phyloP scores from a whole-genome alignment of 2,888 invertebrate genomes.

The Aphidoletes aphidimyza region DNA sequence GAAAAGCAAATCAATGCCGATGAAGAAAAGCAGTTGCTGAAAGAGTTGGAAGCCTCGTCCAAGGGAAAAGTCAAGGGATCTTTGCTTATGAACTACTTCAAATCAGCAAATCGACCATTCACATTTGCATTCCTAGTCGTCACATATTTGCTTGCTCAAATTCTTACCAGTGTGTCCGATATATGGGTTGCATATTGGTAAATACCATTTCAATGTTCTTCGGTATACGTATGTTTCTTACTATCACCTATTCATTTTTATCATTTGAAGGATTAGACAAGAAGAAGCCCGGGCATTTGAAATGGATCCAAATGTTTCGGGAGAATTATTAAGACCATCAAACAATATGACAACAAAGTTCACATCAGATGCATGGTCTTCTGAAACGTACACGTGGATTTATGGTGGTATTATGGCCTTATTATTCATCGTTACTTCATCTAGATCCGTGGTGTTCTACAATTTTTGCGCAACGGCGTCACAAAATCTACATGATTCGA shows the following conservation, averaged over 20 bases:
- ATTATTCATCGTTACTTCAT: background rate
- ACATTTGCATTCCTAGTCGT: constrained; percentile 66
- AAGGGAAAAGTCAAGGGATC: constrained; percentile 67
- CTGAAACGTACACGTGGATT: constrained; percentile 65
- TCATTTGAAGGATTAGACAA: constrained; percentile 58
- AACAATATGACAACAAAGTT: background rate
- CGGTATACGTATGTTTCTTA: constrained; percentile 55
- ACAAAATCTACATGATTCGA: constrained; percentile 74
- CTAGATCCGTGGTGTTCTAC: constrained; percentile 73
- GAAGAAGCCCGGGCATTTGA: constrained; percentile 60
- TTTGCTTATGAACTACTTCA: constrained; percentile 67
- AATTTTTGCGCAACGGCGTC: constrained; percentile 74
- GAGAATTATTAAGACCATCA: constrained; percentile 57
- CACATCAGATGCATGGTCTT: constrained; percentile 58
- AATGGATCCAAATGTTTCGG: too few species aligned
- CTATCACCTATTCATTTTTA: background rate
- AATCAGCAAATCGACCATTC: constrained; percentile 68
- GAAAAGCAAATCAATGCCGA: background rate
- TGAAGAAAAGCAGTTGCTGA: background rate
- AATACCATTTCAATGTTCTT: constrained; percentile 34
- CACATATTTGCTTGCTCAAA: constrained; percentile 70
- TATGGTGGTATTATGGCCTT: background rate
- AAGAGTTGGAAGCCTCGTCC: constrained; percentile 64
- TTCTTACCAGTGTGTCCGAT: constrained; percentile 73
- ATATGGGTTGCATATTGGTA: constrained; percentile 77